These are phyloP conservation scores for Mormyrops attenuatus DNA, from an alignment of 2,797 vertebrate genomes.

Conservation along the genomic window DNA sequence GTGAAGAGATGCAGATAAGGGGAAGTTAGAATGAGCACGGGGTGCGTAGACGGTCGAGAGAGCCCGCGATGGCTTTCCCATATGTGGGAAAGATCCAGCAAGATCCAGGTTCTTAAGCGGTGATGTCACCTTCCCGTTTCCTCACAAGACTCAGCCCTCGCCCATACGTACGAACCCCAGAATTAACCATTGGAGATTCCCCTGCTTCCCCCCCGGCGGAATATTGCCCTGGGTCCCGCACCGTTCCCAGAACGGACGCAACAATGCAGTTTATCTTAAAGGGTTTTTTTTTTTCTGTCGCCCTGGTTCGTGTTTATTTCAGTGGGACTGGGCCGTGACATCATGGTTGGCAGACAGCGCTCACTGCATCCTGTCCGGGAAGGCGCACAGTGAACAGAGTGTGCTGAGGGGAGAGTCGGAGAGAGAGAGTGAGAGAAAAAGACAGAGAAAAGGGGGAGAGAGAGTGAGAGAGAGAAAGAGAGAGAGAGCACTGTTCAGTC, in stretches of 20 bases:
- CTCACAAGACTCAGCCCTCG: slow-evolving; percentile 18
- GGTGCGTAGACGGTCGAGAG: neutral
- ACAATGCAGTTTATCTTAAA: slow-evolving; percentile 42
- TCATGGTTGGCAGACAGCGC: slow-evolving; percentile 55
- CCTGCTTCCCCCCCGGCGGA: neutral
- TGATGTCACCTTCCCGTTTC: slow-evolving; percentile 59
- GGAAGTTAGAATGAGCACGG: neutral
- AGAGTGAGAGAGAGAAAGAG: neutral
- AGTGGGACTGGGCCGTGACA: slow-evolving; percentile 45
- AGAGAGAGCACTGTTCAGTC: slow-evolving; percentile 9
- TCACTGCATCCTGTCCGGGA: slow-evolving; percentile 55
- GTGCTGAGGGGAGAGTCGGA: neutral
- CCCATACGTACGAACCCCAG: slow-evolving; percentile 32
- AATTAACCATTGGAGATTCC: neutral
- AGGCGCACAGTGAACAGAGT: slow-evolving; percentile 25
- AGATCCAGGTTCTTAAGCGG: slow-evolving; percentile 45
- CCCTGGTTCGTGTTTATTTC: slow-evolving; percentile 30
- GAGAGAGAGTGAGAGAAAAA: neutral
- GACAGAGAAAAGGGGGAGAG: neutral
- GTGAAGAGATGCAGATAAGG: slow-evolving; percentile 27
- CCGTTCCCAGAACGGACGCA: slow-evolving; percentile 1
- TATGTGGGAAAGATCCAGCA: slow-evolving; percentile 47
- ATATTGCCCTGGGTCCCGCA: neutral
- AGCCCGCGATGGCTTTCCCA: slow-evolving; percentile 25
- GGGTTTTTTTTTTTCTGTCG: slow-evolving; percentile 16